Evolutionary conservation across 2,888 invertebrate genomes (phyloP), one percentile per base, ranked within the genome.

Genomic region (Microctonus aethiopoides): DNA sequence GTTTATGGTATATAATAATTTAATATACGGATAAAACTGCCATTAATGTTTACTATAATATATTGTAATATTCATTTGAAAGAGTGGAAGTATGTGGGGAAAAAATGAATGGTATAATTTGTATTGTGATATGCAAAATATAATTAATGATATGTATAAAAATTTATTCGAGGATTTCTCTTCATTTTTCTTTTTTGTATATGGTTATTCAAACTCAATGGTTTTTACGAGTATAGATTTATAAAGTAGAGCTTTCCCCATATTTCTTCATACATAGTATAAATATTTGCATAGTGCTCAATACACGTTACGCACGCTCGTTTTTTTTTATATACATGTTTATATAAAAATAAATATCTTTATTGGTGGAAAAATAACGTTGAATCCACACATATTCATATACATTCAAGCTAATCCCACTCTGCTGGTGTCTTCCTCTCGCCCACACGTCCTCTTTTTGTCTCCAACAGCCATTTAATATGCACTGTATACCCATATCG

Each of bases 401-500:
- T 69, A 73, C 73, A 68, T 75, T 75, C 74, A 66, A 77, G 77
- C 80, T 83, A 81, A 84, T 81, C 81, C 80, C 80, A 79, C 78
- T 79, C 78, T 56, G 78, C 80, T n/a, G 77, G 77, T 80, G 16
- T 20, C 16, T 46, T 46, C 20, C 46, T 46, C 46, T 46, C 46
- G 16, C 46, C n/a, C 46, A 9, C 1, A 5, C 46, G n/a, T n/a
- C 1, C 20, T n/a, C 20, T 20, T 9, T 46, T 46, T 46, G 46
- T 46, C 20, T 16, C 16, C 0, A 2, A 16, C 80, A 79, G 80
- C 81, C 80, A 83, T 83, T 84, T 83, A 83, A 84, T 83, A 82
- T 83, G 80, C 74, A 74, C 70, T 73, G 61, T 63, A 59, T 63
- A 59, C 70, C 80, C 79, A 81, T 80, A 78, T 79, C 76, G 77